Evolutionary conservation across 2,797 vertebrate genomes (phyloP).

Genomic region (Sebastes nivosus): DNA sequence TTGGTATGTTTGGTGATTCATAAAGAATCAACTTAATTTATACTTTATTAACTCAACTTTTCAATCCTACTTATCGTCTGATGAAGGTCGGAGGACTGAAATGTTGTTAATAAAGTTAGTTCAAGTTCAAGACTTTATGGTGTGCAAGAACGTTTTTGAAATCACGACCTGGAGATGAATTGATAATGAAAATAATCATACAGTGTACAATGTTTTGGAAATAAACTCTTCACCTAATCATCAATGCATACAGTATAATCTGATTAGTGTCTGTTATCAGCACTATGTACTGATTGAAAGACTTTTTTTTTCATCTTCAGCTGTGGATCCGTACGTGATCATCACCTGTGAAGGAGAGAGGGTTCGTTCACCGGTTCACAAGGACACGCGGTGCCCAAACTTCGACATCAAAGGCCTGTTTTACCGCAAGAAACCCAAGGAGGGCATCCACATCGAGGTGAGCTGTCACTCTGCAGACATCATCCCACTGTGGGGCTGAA

Average conservation of each 20-base stretch:
- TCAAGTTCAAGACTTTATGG: too few species aligned
- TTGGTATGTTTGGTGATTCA: too few species aligned
- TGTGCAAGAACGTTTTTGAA: background rate
- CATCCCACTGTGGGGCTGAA: background rate
- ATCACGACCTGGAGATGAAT: background rate
- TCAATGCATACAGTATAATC: background rate
- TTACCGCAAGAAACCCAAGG: constrained; percentile 91
- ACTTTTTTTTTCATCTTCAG: constrained; percentile 62
- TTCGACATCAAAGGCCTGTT: constrained; percentile 93
- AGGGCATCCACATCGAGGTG: constrained; percentile 92
- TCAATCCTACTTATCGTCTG: too few species aligned
- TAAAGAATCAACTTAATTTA: too few species aligned
- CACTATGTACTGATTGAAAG: background rate
- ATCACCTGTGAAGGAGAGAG: constrained; percentile 91
- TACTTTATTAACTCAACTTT: too few species aligned
- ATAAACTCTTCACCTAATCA: background rate
- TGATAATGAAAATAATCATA: background rate
- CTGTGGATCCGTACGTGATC: constrained; percentile 91
- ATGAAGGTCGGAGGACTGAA: too few species aligned
- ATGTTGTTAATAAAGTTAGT: too few species aligned
- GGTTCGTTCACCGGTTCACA: constrained; percentile 87
- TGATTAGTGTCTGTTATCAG: background rate
- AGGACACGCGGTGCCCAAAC: constrained; percentile 86
- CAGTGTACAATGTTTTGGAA: background rate
- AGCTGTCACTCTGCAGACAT: constrained; percentile 32